These are phyloP conservation scores for Plebejus anna DNA, from an alignment of 2,888 invertebrate genomes.

Conservation along the genomic window DNA sequence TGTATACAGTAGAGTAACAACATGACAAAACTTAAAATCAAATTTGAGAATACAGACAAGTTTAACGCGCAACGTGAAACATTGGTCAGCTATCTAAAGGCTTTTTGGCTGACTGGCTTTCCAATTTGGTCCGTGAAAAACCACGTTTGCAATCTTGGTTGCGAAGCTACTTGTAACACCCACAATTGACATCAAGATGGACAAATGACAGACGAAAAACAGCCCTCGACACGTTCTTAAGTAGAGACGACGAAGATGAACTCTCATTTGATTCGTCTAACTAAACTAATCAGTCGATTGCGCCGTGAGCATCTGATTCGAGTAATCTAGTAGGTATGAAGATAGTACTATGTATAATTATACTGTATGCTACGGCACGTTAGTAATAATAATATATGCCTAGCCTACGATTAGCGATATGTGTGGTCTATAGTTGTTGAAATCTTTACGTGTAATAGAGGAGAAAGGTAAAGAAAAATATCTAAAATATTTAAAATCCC, in stretches of 20 bases:
- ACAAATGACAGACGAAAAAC: too few relatives aligned
- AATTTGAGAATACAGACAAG: too few relatives aligned
- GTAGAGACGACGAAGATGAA: too few relatives aligned
- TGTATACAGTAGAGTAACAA: not conserved
- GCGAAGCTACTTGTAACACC: too few relatives aligned
- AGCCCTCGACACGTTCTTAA: too few relatives aligned
- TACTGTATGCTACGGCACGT: not conserved
- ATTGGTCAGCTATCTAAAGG: too few relatives aligned
- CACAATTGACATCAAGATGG: too few relatives aligned
- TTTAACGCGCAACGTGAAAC: too few relatives aligned
- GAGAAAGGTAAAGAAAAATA: not conserved
- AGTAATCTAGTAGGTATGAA: not conserved
- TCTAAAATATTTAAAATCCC: not conserved
- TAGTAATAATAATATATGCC: not conserved
- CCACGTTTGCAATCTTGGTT: too few relatives aligned
- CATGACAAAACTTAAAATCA: not conserved
- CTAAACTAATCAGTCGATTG: not conserved
- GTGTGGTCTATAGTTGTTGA: not conserved
- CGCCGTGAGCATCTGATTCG: not conserved
- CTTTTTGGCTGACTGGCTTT: too few relatives aligned
- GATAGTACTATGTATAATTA: not conserved
- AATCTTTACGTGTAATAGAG: not conserved
- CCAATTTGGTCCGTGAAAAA: too few relatives aligned
- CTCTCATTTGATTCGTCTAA: too few relatives aligned
- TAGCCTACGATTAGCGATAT: not conserved